Evolutionary conservation across 1,140 invertebrate genomes (phyloP), one percentile per base, ranked within the genome.

Genomic region (Cyphomyrmex costatus): DNA sequence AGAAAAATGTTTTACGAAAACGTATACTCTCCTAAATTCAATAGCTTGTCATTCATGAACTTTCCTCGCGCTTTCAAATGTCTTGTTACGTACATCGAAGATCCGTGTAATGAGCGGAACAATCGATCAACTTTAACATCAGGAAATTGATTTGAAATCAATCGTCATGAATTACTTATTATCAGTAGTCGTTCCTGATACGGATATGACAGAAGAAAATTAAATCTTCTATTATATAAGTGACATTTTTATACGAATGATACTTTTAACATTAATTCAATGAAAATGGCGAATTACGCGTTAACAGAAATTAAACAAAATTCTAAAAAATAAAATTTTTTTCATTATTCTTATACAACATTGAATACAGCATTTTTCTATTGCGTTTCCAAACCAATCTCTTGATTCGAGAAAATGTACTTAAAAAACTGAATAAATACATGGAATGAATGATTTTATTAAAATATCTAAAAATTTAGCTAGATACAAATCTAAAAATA

Each of bases 1-100:
- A 46, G 42, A 85, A 77, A 63, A 46, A 49, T 68, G 21, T 79
- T 68, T 79, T 79, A 79, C 14, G 61, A 85, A 49, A 77, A 77
- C 5, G 42, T 19, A n/a, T n/a, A 19, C 58, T 77, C 16, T 49
- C 14, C n/a, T 51, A 51, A 84, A 85, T 24, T 46, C 33, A 36
- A n/a, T 3, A 19, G 21, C 24, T 21, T 33, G 42, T 16, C 36
- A 61, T 24, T n/a, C 80, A 49, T 33, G 30, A 63, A 77, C 82
- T 76, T 77, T 85, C 82, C 12, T 82, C 24, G 51, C 79, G 7
- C 42, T 71, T 80, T 42, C 30, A n/a, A 27, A 49, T 6, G 19
- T 12, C 14, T 27, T 10, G 21, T 27, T 30, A 53, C 21, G 14
- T n/a, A 33, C 19, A 33, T 14, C 27, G n/a, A 46, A 46, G 19